Evolutionary conservation across 2,113 vertebrate species (phyloP).

Genomic region (Burhinus bistriatus): DNA sequence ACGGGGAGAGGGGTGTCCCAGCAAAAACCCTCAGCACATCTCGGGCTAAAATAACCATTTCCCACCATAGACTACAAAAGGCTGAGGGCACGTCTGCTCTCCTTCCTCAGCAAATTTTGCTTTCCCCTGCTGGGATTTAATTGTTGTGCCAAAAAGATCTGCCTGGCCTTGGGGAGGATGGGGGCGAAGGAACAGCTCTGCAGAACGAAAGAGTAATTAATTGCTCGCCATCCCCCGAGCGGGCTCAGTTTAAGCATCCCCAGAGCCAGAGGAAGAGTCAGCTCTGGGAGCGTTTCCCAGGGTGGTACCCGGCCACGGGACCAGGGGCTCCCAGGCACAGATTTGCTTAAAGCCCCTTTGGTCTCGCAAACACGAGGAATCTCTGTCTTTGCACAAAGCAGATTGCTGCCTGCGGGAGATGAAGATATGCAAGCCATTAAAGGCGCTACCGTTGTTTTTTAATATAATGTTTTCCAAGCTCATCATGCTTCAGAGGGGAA

Average conservation of each 20-base stretch:
- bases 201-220: not conserved
- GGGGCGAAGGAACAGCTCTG: not conserved
- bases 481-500: fast-evolving
- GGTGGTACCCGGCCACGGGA: fast-evolving
- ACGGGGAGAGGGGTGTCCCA: not conserved
- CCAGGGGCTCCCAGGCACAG: not conserved
- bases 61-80: not conserved
- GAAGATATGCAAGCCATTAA: not conserved
- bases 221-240: not conserved
- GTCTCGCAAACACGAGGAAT: not conserved
- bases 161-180: not conserved
- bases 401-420: not conserved
- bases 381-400: not conserved
- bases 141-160: not conserved
- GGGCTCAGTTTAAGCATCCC: not conserved
- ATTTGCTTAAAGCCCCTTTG: not conserved
- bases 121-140: not conserved
- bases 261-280: not conserved
- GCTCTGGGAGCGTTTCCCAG: not conserved
- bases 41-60: not conserved
- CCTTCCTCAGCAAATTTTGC: not conserved
- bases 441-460: not conserved
- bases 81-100: not conserved
- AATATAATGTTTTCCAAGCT: fast-evolving
- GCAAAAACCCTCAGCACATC: not conserved